Percentiles rank a stretch among this genome's conserved stretches.
These are phyloP conservation scores for Morone saxatilis DNA, from an alignment of 2,113 vertebrate genomes.

Conservation along the genomic window DNA sequence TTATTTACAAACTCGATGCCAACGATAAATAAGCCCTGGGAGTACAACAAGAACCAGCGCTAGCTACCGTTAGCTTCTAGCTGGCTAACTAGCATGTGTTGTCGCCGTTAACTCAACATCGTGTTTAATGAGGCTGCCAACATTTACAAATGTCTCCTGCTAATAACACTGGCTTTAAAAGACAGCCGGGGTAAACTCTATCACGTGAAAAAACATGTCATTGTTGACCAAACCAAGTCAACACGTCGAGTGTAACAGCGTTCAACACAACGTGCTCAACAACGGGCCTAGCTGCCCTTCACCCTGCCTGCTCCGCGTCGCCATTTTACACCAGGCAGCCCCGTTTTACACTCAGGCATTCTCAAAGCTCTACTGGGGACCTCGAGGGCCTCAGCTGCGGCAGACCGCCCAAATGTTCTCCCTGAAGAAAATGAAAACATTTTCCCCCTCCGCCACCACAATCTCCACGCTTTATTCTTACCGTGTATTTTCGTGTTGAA, in stretches of 20 bases:
- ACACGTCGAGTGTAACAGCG: background rate
- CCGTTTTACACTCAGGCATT: conserved; percentile 86
- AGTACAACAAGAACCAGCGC: no score
- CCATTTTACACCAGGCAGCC: conserved; percentile 77
- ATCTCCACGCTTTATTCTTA: conserved; percentile 75
- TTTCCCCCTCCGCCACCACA: conserved; percentile 8
- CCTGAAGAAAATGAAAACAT: conserved; percentile 81
- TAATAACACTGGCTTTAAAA: no score
- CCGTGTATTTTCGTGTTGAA: conserved; percentile 66
- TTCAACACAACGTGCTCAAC: background rate
- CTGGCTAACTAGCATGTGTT: conserved; percentile 16
- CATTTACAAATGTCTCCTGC: background rate
- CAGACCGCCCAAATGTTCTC: conserved; percentile 82
- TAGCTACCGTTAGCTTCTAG: conserved; percentile 54
- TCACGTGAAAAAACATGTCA: fast-evolving
- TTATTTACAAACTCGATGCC: background rate
- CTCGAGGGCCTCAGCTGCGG: conserved; percentile 83
- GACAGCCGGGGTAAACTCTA: fast-evolving
- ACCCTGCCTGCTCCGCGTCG: conserved; percentile 85
- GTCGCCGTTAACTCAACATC: background rate
- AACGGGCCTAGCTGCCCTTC: conserved; percentile 83
- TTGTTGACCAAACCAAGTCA: fast-evolving
- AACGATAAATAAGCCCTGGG: no score
- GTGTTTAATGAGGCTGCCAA: background rate
- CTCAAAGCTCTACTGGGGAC: conserved; percentile 85